Evolutionary conservation across 1,140 invertebrate genomes (phyloP).

Genomic region (Listronotus oregonensis): DNA sequence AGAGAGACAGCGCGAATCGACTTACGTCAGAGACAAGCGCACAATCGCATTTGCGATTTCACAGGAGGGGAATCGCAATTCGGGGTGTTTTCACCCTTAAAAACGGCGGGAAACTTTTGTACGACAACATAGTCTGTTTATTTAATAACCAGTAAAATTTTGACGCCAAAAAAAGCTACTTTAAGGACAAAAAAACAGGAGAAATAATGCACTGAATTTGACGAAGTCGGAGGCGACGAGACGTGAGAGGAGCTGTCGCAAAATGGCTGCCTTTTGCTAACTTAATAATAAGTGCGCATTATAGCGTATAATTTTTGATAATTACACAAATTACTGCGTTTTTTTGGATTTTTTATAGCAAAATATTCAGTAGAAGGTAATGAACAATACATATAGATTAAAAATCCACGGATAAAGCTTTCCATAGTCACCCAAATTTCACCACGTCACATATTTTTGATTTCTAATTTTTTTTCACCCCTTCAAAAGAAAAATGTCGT

Average conservation of each 20-base stretch:
- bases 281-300: constrained; percentile 8
- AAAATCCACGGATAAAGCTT: too few relatives aligned
- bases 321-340: not conserved
- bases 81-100: constrained; percentile 37
- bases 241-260: constrained; percentile 41
- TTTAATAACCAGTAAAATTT: constrained; percentile 27
- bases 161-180: constrained; percentile 27
- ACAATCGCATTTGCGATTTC: constrained; percentile 34
- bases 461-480: not conserved
- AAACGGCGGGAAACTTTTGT: constrained; percentile 12
- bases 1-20: constrained; percentile 22
- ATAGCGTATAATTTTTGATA: constrained; percentile 9
- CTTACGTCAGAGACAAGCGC: constrained; percentile 47
- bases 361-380: too few relatives aligned
- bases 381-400: too few relatives aligned
- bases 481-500: not conserved
- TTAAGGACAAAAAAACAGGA: constrained; percentile 22
- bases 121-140: not conserved
- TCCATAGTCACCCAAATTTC: too few relatives aligned
- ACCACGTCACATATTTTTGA: not conserved
- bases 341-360: too few relatives aligned
- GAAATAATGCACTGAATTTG: constrained; percentile 33
- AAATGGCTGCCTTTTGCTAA: constrained; percentile 44
- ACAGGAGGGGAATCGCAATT: constrained; percentile 29
- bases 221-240: constrained; percentile 43